Evolutionary conservation across 2,113 vertebrate genomes (phyloP).

Genomic region (Nerophis lumbriciformis): DNA sequence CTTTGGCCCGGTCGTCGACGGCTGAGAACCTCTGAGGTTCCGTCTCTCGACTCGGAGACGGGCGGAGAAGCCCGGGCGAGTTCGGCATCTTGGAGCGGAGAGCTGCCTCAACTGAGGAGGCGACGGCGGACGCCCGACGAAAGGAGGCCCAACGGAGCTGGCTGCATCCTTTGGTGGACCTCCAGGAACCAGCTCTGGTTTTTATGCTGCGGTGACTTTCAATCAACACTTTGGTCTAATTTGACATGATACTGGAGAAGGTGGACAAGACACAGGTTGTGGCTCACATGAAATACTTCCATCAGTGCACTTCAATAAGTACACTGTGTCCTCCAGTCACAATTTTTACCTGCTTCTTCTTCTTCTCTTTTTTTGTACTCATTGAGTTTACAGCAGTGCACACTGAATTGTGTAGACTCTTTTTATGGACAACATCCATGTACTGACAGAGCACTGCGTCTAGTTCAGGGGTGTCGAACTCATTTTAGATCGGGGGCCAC

Average conservation of each 20-base stretch:
- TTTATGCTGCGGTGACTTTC: slow-evolving; percentile 1
- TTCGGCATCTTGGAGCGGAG: slow-evolving; percentile 5
- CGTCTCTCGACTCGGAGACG: slow-evolving; percentile 7
- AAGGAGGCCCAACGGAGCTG: slow-evolving; percentile 1
- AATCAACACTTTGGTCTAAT: background rate
- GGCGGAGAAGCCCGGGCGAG: background rate
- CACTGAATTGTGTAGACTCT: no score
- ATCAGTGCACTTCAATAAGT: no score
- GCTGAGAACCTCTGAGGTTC: slow-evolving; percentile 20
- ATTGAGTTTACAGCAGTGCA: no score
- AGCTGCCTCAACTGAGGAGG: slow-evolving; percentile 9
- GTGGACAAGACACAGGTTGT: background rate
- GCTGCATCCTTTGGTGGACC: background rate
- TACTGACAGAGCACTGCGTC: no score
- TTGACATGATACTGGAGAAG: background rate
- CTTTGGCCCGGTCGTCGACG: slow-evolving; percentile 59
- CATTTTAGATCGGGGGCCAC: no score
- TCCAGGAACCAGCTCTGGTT: slow-evolving; percentile 1
- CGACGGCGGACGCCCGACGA: slow-evolving; percentile 2
- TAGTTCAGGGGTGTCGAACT: no score
- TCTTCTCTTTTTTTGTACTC: no score
- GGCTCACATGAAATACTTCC: background rate
- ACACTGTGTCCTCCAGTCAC: no score
- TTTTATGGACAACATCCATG: no score
- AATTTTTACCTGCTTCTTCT: no score